phyloP scores from a whole-genome alignment of 1,140 invertebrate species.

The Macrotrachela quadricornifera region DNA sequence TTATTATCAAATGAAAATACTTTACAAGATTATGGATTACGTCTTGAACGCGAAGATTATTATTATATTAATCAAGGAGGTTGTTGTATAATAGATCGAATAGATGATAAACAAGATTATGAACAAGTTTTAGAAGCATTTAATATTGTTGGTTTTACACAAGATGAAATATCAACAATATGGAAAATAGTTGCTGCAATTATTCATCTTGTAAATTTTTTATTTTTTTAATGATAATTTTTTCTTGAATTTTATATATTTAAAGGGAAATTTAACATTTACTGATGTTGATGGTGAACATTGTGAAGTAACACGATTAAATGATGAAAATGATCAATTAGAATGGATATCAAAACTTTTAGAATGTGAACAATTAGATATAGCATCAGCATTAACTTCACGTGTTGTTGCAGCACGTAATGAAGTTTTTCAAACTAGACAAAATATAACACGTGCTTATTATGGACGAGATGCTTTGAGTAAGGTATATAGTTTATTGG shows the following conservation, averaged over 20 bases:
- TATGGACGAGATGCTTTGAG: constrained; percentile 78
- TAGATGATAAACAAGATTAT: constrained; percentile 42
- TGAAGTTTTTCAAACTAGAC: constrained; percentile 75
- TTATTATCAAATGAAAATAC: constrained; percentile 29
- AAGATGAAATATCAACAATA: constrained; percentile 53
- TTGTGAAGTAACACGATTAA: background rate
- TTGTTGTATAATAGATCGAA: constrained; percentile 36
- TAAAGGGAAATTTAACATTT: constrained; percentile 52
- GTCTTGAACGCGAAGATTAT: constrained; percentile 18
- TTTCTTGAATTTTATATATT: constrained; percentile 15
- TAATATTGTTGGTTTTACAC: constrained; percentile 56
- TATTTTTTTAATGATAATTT: constrained; percentile 30
- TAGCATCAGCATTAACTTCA: constrained; percentile 53
- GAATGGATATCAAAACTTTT: constrained; percentile 43
- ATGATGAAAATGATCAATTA: constrained; percentile 9
- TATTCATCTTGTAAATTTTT: constrained; percentile 53
- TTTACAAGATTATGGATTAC: no score
- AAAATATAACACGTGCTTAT: constrained; percentile 54
- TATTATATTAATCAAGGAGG: constrained; percentile 55
- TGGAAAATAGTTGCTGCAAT: constrained; percentile 74
- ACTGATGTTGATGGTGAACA: constrained; percentile 35
- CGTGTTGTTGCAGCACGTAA: constrained; percentile 73
- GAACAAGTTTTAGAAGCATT: constrained; percentile 57
- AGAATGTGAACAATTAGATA: constrained; percentile 45
- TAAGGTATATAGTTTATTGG: constrained; percentile 42